Base-by-base conservation (phyloP, 2,888 invertebrate genomes). In the Apodemia mormo region DNA sequence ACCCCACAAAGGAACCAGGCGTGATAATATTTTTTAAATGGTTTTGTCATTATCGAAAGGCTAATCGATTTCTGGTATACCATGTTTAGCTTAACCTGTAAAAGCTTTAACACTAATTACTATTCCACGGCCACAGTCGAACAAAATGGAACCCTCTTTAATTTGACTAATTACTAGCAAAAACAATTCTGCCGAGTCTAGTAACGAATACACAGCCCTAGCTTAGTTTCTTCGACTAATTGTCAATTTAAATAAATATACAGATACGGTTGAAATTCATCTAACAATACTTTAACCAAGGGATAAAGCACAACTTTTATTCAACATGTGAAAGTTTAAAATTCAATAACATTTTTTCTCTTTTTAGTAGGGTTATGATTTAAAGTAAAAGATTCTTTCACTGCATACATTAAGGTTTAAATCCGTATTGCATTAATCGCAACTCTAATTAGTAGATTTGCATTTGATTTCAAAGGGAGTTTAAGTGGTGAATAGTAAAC, bases 151-250 rank as follows among this genome's bases (percentile, higher is more conserved):
- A 58, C 61, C 61, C 61, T 61, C 33, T 61, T 33, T 61, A 61
- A 61, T 61, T 61, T 61, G 61, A 61, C 61, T 61, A 61, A 61
- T 61, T 61, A 61, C 61, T 61, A 61, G 2, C 61, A 37, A 61
- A 61, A 61, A 61, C 61, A 61, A 33, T 33, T 61, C 61, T 14
- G 14, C 14, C 61, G 6, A 14, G 61, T 37, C 33, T 61, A 61
- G 52, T 37, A 14, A n/a, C 61, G 7, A 61, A 6, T 8, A 2
- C 7, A 12, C 7, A 12, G 12, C 58, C 58, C 58, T 61, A 30
- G 33, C 33, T 49, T 14, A 49, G 49, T 12, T 49, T 14, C 14
- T 49, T 14, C 49, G 14, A 14, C 3, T 5, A 49, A 49, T 14
- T 49, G 14, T 49, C 12, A 49, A 14, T 49, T 49, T 14, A 14